These are phyloP conservation scores for Diphyllodes magnificus DNA, from an alignment of 2,113 vertebrate genomes.

Conservation along the genomic window DNA sequence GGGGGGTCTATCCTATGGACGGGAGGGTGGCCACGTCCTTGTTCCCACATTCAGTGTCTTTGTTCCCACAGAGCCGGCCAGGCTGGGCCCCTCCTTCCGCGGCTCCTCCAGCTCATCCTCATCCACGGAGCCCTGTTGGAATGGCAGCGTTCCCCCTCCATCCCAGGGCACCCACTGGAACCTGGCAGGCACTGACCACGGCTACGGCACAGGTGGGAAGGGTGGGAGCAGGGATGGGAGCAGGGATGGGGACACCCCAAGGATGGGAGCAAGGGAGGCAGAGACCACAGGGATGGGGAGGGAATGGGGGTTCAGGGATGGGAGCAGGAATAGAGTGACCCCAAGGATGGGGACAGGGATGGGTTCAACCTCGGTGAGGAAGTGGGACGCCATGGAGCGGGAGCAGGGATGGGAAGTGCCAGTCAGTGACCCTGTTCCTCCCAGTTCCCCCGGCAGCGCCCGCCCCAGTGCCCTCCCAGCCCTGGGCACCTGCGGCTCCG, in stretches of 20 bases:
- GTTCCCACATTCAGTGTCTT: neutral
- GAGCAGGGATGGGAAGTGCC: neutral
- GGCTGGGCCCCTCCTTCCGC: neutral
- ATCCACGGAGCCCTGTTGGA: conserved; percentile 16
- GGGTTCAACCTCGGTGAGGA: neutral
- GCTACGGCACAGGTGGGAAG: conserved; percentile 9
- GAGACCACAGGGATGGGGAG: neutral
- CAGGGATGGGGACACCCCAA: neutral
- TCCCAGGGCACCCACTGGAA: neutral
- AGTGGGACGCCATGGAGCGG: fast-evolving
- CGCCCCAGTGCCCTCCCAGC: neutral
- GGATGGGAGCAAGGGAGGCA: neutral
- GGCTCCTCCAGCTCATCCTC: neutral
- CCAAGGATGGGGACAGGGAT: too few species aligned
- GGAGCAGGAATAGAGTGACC: neutral
- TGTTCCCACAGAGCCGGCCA: neutral
- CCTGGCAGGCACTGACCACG: neutral
- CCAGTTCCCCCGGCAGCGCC: neutral
- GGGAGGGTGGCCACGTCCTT: too few species aligned
- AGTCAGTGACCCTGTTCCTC: too few species aligned
- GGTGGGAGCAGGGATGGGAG: neutral
- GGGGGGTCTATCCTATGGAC: fast-evolving
- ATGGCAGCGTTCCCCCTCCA: neutral
- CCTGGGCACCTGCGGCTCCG: neutral
- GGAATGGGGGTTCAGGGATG: neutral